phyloP scores from a whole-genome alignment of 2,113 vertebrate genomes.

The Platysteira castanea region DNA sequence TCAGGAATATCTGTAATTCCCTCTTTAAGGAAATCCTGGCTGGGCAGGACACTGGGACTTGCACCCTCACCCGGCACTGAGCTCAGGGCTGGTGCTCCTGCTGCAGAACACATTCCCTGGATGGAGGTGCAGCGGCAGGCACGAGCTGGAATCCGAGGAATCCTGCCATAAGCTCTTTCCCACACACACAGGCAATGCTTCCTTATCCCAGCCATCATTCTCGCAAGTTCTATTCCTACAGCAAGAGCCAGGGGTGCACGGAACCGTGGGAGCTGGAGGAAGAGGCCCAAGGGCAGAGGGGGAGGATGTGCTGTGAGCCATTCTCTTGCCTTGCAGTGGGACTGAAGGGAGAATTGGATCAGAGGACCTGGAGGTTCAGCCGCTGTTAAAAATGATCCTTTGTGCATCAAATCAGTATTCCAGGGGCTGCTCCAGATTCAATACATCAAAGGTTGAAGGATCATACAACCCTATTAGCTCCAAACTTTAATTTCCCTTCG shows the following conservation, averaged over 20 bases:
- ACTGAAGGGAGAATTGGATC: not conserved
- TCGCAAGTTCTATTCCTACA: not conserved
- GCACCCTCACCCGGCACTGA: not conserved
- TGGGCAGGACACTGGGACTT: not conserved
- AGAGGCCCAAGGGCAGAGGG: not conserved
- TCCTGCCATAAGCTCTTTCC: not conserved
- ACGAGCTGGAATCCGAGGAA: not conserved
- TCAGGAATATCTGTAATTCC: constrained; percentile 57
- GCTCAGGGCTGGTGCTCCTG: not conserved
- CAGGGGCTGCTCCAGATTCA: constrained; percentile 46
- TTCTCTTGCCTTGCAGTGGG: not conserved
- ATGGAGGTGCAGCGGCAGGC: not conserved
- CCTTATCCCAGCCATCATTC: not conserved
- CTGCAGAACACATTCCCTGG: not conserved
- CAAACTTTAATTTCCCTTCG: constrained; percentile 81
- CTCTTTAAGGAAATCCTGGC: constrained; percentile 51
- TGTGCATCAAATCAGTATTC: constrained; percentile 72
- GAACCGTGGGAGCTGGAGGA: not conserved
- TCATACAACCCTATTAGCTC: constrained; percentile 79
- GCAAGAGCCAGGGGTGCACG: not conserved
- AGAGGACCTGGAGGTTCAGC: not conserved
- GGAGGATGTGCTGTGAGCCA: not conserved
- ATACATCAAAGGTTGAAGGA: constrained; percentile 80
- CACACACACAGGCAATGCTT: accelerated
- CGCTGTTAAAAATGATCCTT: constrained; percentile 57